Percentiles rank a stretch among this genome's conserved stretches.
Evolutionary conservation across 2,888 invertebrate species (phyloP).

Genomic region (Drosophila mettleri): DNA sequence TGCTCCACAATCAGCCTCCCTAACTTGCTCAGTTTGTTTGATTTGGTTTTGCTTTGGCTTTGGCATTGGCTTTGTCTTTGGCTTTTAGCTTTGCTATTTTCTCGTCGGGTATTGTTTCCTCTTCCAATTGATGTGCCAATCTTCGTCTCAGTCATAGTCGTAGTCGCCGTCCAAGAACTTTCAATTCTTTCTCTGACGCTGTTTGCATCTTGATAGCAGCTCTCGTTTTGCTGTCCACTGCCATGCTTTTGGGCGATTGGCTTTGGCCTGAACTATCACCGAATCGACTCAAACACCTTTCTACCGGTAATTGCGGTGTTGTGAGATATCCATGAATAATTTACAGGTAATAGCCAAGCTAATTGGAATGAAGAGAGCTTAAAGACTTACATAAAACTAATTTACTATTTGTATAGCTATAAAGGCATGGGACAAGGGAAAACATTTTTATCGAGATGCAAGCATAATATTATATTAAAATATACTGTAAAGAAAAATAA

Average conservation of each 20-base stretch:
- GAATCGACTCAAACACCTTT: conserved; percentile 28
- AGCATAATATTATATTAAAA: not conserved
- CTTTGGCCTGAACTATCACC: conserved; percentile 1
- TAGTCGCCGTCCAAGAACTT: not conserved
- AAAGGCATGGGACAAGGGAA: too few species aligned
- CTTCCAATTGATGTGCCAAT: conserved; percentile 35
- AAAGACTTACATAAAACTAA: not conserved
- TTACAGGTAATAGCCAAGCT: conserved; percentile 10
- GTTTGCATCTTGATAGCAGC: conserved; percentile 43
- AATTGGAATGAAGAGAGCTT: conserved; percentile 20
- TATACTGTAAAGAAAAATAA: too few species aligned
- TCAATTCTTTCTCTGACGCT: conserved; percentile 20
- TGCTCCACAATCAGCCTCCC: not conserved
- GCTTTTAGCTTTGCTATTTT: conserved; percentile 14
- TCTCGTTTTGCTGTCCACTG: not conserved
- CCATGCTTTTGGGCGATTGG: conserved; percentile 3
- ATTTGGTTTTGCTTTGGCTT: conserved; percentile 36
- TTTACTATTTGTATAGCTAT: not conserved
- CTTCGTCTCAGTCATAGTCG: conserved; percentile 12
- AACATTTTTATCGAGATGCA: not conserved
- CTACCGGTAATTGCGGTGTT: conserved; percentile 32
- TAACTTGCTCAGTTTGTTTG: conserved; percentile 52
- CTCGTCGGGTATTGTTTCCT: conserved; percentile 32
- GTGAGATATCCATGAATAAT: conserved; percentile 35
- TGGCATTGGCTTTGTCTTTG: conserved; percentile 35